Conservation (phyloP, 2,888 invertebrate genomes). For the Phasia obesa region DNA sequence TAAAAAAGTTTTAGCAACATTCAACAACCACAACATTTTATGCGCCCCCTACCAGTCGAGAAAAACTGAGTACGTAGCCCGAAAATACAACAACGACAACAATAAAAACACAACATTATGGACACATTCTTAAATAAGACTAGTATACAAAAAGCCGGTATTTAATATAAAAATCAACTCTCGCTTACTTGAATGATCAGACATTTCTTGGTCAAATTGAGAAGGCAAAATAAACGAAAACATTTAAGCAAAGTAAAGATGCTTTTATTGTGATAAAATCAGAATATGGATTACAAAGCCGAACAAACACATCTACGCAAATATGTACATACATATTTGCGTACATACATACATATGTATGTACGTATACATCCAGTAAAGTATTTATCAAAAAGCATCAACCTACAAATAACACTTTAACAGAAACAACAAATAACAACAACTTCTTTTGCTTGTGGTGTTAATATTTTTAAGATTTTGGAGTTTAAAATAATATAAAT, state of each 20-base stretch:
- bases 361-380: constrained; percentile 29
- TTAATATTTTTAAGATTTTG: constrained; percentile 48
- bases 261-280: constrained; percentile 73
- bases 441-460: constrained; percentile 43
- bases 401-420: constrained; percentile 68
- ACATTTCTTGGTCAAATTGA: constrained; percentile 68
- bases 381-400: constrained; percentile 51
- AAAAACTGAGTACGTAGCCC: constrained; percentile 13
- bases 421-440: constrained; percentile 2
- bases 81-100: constrained; percentile 19
- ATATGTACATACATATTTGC: not conserved
- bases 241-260: constrained; percentile 60
- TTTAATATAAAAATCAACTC: constrained; percentile 67
- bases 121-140: constrained; percentile 61
- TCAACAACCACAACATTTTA: constrained; percentile 53
- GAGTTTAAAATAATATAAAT: constrained; percentile 24
- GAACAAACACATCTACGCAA: constrained; percentile 51
- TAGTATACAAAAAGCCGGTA: constrained; percentile 58
- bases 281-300: constrained; percentile 77
- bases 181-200: constrained; percentile 56
- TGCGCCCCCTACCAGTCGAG: constrained; percentile 68
- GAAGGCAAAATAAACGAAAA: constrained; percentile 56
- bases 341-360: not conserved
- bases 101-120: constrained; percentile 47
- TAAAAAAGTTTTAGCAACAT: constrained; percentile 19